Base-by-base conservation (phyloP, 1,140 invertebrate genomes). In the Colletes gigas region DNA sequence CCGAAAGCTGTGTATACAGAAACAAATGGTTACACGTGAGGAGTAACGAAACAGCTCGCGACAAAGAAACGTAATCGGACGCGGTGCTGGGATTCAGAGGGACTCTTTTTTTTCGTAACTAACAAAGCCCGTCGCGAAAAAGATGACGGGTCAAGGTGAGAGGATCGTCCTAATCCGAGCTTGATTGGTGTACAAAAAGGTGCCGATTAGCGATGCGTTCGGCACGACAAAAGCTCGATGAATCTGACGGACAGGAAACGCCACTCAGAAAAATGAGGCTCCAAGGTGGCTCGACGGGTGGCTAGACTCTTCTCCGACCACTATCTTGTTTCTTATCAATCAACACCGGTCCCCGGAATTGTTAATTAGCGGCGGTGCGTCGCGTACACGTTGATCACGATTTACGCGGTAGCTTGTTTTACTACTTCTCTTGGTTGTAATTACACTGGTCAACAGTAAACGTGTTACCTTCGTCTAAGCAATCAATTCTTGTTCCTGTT, bases 161-260 rank as follows among this genome's bases (percentile, higher is more conserved):
- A 93, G 90, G 90, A 93, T 92, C 90, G 90, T 80, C 88, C 90
- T 91, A 93, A 93, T 87, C 83, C 87, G 85, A 93, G 91, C 92
- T 92, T 90, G 83, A 93, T 93, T 93, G 92, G 78, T 21, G 85
- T 47, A 93, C 92, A 93, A 93, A 93, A 92, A 93, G 90, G 88
- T 90, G 89, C 72, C 87, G 89, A 93, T 93, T 93, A 91, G 80
- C 82, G 88, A 85, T 57, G 77, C 86, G 81, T 90, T 90, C 86
- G 87, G 70, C 87, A 80, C 82, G 88, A 91, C 88, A 91, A 91
- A 86, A 88, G 83, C 74, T 84, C 83, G 85, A 84, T 72, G 79
- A 91, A 89, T 89, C 47, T 86, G 67, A 55, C 71, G 54, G 80
- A 75, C 92, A 91, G 92, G 91, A 93, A 93, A 91, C 80, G 90